A percentile compares a stretch with the other conserved stretches of the same genome.
Evolutionary conservation across 2,113 vertebrate genomes (phyloP).

Genomic region (Tringa solitaria): DNA sequence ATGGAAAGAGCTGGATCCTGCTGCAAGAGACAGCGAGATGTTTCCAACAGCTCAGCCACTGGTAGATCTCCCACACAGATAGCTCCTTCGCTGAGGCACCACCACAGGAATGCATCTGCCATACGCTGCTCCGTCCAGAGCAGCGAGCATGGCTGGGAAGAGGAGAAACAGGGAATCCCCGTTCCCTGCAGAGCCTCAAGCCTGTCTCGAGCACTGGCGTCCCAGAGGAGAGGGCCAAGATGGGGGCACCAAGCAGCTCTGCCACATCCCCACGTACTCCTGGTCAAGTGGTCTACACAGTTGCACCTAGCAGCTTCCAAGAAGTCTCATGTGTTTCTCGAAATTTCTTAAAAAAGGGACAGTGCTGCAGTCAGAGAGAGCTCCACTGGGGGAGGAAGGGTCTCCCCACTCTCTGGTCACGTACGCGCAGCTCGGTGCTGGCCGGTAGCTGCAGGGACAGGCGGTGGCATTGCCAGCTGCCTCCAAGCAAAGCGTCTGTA

Average conservation of each 20-base stretch:
- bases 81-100: background rate
- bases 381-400: background rate
- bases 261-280: background rate
- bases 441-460: background rate
- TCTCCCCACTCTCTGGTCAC: background rate
- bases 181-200: background rate
- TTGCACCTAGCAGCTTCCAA: background rate
- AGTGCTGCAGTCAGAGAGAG: background rate
- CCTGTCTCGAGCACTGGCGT: background rate
- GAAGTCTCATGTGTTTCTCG: background rate
- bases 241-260: background rate
- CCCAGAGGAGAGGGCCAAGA: background rate
- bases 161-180: background rate
- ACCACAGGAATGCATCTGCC: constrained; percentile 34
- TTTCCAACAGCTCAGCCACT: constrained; percentile 22
- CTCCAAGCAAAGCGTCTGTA: background rate
- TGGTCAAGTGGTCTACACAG: background rate
- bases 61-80: constrained; percentile 50
- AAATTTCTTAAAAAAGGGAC: background rate
- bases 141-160: background rate
- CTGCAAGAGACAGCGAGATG: background rate
- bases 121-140: background rate
- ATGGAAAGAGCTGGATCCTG: background rate
- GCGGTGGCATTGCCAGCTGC: background rate
- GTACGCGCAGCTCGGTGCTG: rapidly evolving